Conservation (phyloP, 2,113 vertebrate genomes). For the Pipa parva region DNA sequence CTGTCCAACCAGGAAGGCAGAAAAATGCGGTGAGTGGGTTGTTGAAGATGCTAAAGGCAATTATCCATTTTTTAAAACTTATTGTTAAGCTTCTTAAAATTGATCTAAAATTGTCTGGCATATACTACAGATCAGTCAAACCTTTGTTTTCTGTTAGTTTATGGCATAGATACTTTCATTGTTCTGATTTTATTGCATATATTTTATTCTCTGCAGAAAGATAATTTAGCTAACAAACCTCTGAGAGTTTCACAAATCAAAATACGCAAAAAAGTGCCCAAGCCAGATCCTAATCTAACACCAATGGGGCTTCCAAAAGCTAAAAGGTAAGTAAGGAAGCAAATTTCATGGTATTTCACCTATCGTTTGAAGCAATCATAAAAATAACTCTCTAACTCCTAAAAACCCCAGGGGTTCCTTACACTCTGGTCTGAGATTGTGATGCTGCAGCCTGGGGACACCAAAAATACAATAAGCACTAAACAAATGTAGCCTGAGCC, state of each 20-base stretch:
- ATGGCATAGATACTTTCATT: neutral
- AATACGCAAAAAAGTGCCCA: conserved; percentile 85
- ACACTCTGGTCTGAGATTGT: no score
- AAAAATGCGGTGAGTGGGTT: conserved; percentile 59
- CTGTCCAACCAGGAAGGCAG: conserved; percentile 49
- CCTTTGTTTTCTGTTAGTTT: no score
- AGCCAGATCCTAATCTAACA: conserved; percentile 81
- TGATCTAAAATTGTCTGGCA: no score
- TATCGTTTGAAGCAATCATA: no score
- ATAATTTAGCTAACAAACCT: conserved; percentile 61
- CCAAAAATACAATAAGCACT: no score
- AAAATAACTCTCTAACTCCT: neutral
- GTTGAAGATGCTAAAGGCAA: neutral
- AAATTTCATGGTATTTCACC: neutral
- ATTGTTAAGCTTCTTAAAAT: neutral
- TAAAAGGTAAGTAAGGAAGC: conserved; percentile 80
- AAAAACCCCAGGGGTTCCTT: no score
- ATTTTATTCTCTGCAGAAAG: conserved; percentile 45
- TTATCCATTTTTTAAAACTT: neutral
- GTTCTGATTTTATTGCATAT: neutral
- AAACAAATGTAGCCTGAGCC: no score
- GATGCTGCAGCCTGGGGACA: no score
- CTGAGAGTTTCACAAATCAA: conserved; percentile 90
- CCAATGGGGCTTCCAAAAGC: conserved; percentile 93
- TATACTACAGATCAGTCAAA: no score